Percentiles rank a stretch among this genome's conserved stretches.
Conservation (phyloP, 2,888 invertebrate genomes). For the Pachydiplax longipennis region DNA sequence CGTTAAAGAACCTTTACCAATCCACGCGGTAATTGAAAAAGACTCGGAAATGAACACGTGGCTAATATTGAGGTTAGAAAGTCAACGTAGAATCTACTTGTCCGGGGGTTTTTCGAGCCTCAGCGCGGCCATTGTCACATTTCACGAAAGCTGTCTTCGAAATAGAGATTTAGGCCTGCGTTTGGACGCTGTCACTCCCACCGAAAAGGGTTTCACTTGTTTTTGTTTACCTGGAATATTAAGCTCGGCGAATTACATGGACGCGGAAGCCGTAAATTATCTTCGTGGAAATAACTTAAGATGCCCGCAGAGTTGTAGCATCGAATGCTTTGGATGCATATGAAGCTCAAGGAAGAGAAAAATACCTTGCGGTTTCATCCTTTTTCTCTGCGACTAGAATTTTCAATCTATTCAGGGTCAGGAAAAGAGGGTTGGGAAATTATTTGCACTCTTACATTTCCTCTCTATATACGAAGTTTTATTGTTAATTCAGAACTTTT, state of each 20-base stretch:
- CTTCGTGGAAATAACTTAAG: no score
- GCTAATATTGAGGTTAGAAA: neutral
- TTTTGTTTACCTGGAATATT: neutral
- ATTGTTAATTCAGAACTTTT: no score
- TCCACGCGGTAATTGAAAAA: slow-evolving; percentile 18
- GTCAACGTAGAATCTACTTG: neutral
- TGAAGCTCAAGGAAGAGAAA: no score
- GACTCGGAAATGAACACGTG: neutral
- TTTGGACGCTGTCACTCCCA: neutral
- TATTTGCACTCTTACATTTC: no score
- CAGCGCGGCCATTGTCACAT: neutral
- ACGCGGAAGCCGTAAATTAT: no score
- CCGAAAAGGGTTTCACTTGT: neutral
- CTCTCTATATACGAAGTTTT: no score
- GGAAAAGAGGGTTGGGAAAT: no score
- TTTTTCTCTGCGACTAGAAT: no score
- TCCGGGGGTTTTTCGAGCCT: neutral
- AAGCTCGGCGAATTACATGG: neutral
- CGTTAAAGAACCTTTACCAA: neutral
- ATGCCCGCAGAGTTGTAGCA: no score
- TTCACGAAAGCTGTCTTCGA: neutral
- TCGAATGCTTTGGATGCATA: no score
- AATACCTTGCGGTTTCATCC: no score
- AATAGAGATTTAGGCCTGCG: neutral
- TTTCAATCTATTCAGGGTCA: no score